Evolutionary conservation across 2,888 invertebrate genomes (phyloP).

Genomic region (Drosophila monieri): DNA sequence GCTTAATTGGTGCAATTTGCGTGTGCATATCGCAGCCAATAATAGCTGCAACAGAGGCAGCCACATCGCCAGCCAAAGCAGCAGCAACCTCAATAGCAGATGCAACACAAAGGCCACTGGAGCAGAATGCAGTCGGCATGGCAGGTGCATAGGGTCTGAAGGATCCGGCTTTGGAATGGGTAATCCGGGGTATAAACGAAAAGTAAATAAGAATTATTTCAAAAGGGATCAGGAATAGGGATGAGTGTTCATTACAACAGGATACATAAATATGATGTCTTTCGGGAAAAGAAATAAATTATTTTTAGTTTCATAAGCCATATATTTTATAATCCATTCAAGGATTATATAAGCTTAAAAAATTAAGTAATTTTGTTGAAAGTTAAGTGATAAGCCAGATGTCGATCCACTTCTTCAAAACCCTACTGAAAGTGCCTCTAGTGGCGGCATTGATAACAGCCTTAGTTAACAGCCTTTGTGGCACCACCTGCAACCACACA

Average conservation of each 20-base stretch:
- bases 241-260: no score
- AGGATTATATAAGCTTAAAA: no score
- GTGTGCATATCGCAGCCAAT: conserved; percentile 68
- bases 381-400: not conserved
- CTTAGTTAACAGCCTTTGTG: conserved; percentile 75
- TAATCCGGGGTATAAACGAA: conserved; percentile 19
- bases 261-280: no score
- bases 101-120: conserved; percentile 46
- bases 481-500: conserved; percentile 13
- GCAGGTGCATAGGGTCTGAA: conserved; percentile 31
- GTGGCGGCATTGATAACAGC: conserved; percentile 51
- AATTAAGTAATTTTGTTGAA: not conserved
- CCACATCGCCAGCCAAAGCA: conserved; percentile 22
- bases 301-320: no score
- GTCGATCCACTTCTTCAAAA: conserved; percentile 13
- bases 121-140: conserved; percentile 11
- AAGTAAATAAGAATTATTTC: not conserved
- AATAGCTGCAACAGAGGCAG: conserved; percentile 41
- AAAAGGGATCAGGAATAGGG: not conserved
- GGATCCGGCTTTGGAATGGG: conserved; percentile 13
- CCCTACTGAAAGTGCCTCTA: conserved; percentile 25
- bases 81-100: conserved; percentile 51
- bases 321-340: no score
- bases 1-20: conserved; percentile 77
- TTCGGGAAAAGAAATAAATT: no score